Evolutionary conservation across 1,140 invertebrate genomes (phyloP), one percentile per base, ranked within the genome.

Genomic region (Heliothis virescens): DNA sequence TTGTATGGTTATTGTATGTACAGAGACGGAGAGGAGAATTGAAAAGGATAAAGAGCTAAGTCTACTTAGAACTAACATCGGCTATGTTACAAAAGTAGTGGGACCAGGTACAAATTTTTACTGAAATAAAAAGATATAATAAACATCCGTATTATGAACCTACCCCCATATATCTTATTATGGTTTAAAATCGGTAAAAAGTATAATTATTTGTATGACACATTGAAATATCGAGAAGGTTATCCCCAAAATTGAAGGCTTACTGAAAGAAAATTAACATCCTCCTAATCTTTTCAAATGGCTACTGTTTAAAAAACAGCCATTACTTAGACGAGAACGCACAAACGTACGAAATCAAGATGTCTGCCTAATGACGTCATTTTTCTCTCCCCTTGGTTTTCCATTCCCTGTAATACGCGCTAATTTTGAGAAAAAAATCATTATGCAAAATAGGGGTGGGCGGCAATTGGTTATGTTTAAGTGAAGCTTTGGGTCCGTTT

Each of bases 301-400:
- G 7, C 48, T 13, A 60, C 10, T 67, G 34, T 48, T 57, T 76
- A 52, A 63, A 48, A 76, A 65, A 63, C 59, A 26, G 11, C 73
- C 60, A 60, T 76, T 76, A 76, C 48, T 2, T 13, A 75, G 57
- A 75, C 50, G 62, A 11, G 72, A 62, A 63, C 26, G 47, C 11
- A 13, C 59, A 76, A 53, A 65, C 74, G 57, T 29, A 76, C 53
- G 15, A 69, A 78, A 69, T 78, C 47, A 69, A 69, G 62, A 78
- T 69, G 53, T 48, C 63, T n/a, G 57, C 78, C 78, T 79, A 79
- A 79, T 79, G 73, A 79, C 69, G 69, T 73, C 48, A 72, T 79
- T 79, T 71, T 79, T 62, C 69, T 71, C 55, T 73, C 21, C 69
- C 50, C 52, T 57, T 15, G 21, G 34, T 53, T 79, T 62, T 53